A percentile compares a stretch with the other conserved stretches of the same genome.
Evolutionary conservation across 2,113 vertebrate genomes (phyloP).

Genomic region (Cryptotis parvus): DNA sequence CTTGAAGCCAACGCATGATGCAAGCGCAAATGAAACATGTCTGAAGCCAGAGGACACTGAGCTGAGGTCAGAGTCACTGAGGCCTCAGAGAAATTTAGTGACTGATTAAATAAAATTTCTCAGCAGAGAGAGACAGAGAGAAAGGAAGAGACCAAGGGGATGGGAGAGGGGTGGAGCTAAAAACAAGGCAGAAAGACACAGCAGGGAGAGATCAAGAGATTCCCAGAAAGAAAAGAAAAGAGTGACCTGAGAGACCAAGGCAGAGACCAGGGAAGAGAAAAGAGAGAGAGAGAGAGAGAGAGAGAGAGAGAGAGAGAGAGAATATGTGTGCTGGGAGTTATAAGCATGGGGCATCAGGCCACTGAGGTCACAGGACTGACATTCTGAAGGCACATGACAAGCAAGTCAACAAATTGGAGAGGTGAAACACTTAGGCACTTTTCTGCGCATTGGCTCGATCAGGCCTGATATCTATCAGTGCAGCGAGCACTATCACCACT

Average conservation of each 20-base stretch:
- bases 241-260: too few species aligned
- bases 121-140: background rate
- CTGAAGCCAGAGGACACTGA: background rate
- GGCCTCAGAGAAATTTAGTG: slow-evolving; percentile 16
- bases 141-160: too few species aligned
- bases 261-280: too few species aligned
- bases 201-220: too few species aligned
- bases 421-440: background rate
- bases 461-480: background rate
- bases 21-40: slow-evolving; percentile 7
- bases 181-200: too few species aligned
- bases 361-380: background rate
- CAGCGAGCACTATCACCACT: background rate
- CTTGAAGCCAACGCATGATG: background rate
- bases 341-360: background rate
- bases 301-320: too few species aligned
- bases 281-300: too few species aligned
- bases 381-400: slow-evolving; percentile 6
- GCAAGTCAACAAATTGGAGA: background rate
- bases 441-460: background rate
- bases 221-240: too few species aligned
- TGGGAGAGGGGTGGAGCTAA: too few species aligned
- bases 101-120: background rate
- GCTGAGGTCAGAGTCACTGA: background rate
- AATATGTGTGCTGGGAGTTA: background rate